Evolutionary conservation across 1,140 invertebrate genomes (phyloP).

Genomic region (Littorina saxatilis): DNA sequence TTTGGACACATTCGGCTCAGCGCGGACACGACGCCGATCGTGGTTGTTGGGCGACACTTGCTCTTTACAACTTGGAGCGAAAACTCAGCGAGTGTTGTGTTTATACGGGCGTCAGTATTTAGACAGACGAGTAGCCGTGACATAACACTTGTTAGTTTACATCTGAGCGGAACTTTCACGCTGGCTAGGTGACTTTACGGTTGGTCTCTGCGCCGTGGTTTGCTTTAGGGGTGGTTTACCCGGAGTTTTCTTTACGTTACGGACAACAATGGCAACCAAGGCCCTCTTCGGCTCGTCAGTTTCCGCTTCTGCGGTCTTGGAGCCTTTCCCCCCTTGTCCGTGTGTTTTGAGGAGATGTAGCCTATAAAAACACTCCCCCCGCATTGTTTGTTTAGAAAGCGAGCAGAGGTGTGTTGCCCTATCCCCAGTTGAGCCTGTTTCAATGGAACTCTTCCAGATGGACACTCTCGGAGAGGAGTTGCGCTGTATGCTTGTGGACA

Average conservation of each 20-base stretch:
- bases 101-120: no score
- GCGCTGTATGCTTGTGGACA: not conserved
- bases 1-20: no score
- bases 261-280: not conserved
- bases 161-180: not conserved
- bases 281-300: no score
- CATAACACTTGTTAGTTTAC: not conserved
- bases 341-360: not conserved
- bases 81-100: no score
- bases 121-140: not conserved
- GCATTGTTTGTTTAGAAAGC: constrained; percentile 27
- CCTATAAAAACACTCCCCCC: not conserved
- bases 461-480: not conserved
- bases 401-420: constrained; percentile 2
- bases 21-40: no score
- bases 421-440: not conserved
- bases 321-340: not conserved
- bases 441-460: not conserved
- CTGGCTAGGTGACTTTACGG: constrained; percentile 16
- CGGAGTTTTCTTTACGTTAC: constrained; percentile 6
- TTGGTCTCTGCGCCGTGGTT: not conserved
- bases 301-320: no score
- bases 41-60: no score
- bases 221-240: not conserved
- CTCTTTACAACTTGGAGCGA: no score